A percentile compares a stretch with the other conserved stretches of the same genome.
phyloP scores from a whole-genome alignment of 2,797 vertebrate genomes.

The Monodelphis domestica region DNA sequence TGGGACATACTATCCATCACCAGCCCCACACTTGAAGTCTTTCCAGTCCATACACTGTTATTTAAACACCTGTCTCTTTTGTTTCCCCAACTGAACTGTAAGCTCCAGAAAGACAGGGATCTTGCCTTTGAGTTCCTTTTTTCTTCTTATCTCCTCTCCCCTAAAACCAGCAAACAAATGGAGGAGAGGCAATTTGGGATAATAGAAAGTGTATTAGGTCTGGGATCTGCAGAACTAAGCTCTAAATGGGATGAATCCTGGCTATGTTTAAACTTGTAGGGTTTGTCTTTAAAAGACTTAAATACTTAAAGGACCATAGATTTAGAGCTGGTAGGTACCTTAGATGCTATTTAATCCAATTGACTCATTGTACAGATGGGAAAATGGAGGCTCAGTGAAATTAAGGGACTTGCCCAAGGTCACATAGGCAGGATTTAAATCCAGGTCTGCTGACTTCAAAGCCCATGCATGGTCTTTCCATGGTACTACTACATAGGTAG shows the following conservation, averaged over 20 bases:
- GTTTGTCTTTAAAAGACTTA: not conserved
- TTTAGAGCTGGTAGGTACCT: not conserved
- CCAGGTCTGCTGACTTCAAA: not conserved
- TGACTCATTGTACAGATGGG: not conserved
- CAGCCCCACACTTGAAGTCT: not conserved
- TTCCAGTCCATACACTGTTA: not conserved
- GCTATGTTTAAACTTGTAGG: not conserved
- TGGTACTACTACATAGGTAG: not conserved
- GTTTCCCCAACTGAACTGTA: not conserved
- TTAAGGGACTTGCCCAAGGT: not conserved
- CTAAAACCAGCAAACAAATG: not conserved
- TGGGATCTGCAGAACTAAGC: not conserved
- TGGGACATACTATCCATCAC: not conserved
- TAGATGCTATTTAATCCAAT: not conserved
- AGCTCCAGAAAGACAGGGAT: not conserved
- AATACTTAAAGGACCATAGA: not conserved
- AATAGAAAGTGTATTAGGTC: not conserved
- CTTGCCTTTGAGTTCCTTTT: not conserved
- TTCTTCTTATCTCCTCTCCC: not conserved
- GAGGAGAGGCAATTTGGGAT: not conserved
- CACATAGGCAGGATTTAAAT: not conserved
- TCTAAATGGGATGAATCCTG: not conserved
- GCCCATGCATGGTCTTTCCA: not conserved
- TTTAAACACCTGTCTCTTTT: not conserved
- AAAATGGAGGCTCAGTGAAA: not conserved